Percentiles rank a stretch among this genome's conserved stretches.
These are phyloP conservation scores for Piaya cayana DNA, from an alignment of 2,113 vertebrate genomes.

Conservation along the genomic window DNA sequence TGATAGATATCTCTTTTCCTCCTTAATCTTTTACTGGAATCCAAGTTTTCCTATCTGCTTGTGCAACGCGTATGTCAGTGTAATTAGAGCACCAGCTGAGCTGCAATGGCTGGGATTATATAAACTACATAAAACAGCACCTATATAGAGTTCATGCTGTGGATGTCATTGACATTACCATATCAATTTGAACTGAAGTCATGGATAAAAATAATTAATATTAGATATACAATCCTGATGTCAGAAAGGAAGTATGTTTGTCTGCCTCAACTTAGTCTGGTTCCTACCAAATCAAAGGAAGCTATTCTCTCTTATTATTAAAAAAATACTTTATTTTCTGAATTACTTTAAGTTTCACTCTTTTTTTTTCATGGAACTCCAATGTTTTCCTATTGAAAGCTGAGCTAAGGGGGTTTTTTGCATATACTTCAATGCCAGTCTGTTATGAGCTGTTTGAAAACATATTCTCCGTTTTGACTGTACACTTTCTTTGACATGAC, in stretches of 20 bases:
- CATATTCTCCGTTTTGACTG: not conserved
- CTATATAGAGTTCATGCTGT: not conserved
- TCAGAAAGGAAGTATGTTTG: not conserved
- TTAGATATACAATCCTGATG: not conserved
- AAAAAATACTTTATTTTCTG: not conserved
- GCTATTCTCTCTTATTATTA: not conserved
- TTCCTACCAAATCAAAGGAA: not conserved
- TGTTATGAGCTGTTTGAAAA: not conserved
- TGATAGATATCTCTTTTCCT: not conserved
- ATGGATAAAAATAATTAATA: slow-evolving; percentile 26
- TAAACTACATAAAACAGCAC: not conserved
- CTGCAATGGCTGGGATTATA: not conserved
- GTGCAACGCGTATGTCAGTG: not conserved
- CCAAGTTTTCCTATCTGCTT: not conserved
- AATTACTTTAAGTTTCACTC: not conserved
- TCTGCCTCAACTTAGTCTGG: not conserved
- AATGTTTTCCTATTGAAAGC: not conserved
- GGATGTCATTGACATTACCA: not conserved
- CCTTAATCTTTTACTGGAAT: not conserved
- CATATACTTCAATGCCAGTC: not conserved
- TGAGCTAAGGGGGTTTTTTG: not conserved
- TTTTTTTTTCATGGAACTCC: not conserved
- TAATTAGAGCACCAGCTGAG: not conserved
- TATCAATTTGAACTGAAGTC: slow-evolving; percentile 4
- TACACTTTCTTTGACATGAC: not conserved